These are phyloP conservation scores for Limnephilus lunatus DNA, from an alignment of 2,888 invertebrate genomes.

Conservation along the genomic window DNA sequence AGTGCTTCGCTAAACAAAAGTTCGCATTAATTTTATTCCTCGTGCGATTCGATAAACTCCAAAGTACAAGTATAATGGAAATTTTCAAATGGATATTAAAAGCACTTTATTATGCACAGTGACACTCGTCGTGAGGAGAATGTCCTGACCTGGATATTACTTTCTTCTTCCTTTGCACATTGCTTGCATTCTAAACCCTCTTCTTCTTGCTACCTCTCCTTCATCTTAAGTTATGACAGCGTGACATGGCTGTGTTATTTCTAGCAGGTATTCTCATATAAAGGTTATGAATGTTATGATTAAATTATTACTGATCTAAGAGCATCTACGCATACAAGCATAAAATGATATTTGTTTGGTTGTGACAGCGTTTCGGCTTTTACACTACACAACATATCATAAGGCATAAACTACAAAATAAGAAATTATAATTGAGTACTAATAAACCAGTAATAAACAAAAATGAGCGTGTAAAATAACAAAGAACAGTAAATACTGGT, in stretches of 20 bases:
- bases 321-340: no score
- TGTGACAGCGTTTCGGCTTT: no score
- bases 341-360: no score
- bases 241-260: neutral
- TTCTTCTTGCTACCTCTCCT: neutral
- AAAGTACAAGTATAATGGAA: neutral
- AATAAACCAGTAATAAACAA: no score
- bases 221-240: neutral
- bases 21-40: constrained; percentile 28
- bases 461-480: no score
- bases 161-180: constrained; percentile 5
- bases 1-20: constrained; percentile 15
- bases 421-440: no score
- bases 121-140: constrained; percentile 24
- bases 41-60: constrained; percentile 14
- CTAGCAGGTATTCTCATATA: neutral
- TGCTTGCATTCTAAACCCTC: constrained; percentile 10
- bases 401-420: no score
- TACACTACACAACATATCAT: no score
- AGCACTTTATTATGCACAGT: constrained; percentile 20
- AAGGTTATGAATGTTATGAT: neutral
- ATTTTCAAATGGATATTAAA: constrained; percentile 20
- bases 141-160: constrained; percentile 4
- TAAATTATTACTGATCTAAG: neutral
- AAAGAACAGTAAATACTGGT: no score